Base-by-base conservation (phyloP, 2,888 invertebrate genomes). In the Gryllus longicercus region DNA sequence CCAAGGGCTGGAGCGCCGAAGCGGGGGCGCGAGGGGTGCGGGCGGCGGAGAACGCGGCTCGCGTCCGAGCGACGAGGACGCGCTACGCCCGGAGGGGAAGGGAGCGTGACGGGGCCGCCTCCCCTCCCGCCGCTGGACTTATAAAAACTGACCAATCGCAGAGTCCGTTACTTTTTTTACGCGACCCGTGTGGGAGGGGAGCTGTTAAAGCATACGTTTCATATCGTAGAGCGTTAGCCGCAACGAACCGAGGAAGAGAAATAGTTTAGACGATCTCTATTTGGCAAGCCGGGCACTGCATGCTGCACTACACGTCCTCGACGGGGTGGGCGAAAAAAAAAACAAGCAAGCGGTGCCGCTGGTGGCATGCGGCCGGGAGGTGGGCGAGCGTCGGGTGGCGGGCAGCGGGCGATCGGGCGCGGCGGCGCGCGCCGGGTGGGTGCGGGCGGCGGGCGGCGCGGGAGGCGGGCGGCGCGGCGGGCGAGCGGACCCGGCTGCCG, bases 191-290 rank as follows among this genome's bases (percentile, higher is more conserved):
- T 63, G 63, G 63, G 63, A 63, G 63, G 63, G 63, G 63, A 63
- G 63, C 63, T 63, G 63, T 63, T 63, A 63, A 63, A 63, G 63
- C 63, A 63, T 63, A 63, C 63, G 63, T 63, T n/a, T n/a, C 63
- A 63, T 63, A 63, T 63, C 63, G 63, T 63, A 63, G n/a, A 18
- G n/a, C 63, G n/a, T n/a, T 14, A 63, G n/a, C 63, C 16, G 63
- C 63, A n/a, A 63, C 63, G 63, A 63, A 18, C 14, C n/a, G 63
- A 10, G 16, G 63, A 63, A 63, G 63, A 63, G 63, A 63, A 63
- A 63, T 63, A 63, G 63, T 18, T 63, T 63, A 38, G 63, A n/a
- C 63, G 63, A 14, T 3, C 63, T 11, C 63, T 63, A 63, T 63
- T 63, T 63, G 14, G 63, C 63, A 63, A 63, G n/a, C 2, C 16